Evolutionary conservation across 2,888 invertebrate species (phyloP).

Genomic region (Dryadula phaetusa): DNA sequence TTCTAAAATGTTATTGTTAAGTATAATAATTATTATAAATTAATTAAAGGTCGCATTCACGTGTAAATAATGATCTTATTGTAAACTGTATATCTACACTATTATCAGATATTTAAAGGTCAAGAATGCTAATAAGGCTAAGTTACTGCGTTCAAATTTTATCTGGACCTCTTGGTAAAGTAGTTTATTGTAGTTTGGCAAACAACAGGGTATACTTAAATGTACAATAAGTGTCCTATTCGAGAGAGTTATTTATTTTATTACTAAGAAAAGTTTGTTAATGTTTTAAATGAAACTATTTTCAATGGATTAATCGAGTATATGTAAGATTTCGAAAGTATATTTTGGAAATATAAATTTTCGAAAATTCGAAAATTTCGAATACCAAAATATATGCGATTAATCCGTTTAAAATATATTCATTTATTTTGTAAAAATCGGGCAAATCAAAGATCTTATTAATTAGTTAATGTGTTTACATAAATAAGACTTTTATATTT

Average conservation of each 20-base stretch:
- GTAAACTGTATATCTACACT: background rate
- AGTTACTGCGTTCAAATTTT: conserved; percentile 28
- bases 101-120: conserved; percentile 11
- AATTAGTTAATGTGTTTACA: background rate
- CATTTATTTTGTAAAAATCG: no score
- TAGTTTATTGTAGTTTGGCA: conserved; percentile 1
- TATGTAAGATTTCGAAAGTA: no score
- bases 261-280: background rate
- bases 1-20: background rate
- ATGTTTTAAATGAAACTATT: no score
- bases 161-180: conserved; percentile 21
- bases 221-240: conserved; percentile 5
- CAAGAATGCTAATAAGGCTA: conserved; percentile 2
- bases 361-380: no score
- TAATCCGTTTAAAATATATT: no score
- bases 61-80: conserved; percentile 9
- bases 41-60: background rate
- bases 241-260: background rate
- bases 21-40: conserved; percentile 5
- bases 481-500: background rate
- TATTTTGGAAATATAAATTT: no score
- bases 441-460: no score
- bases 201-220: conserved; percentile 15
- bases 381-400: no score
- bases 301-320: no score